Evolutionary conservation across 1,140 invertebrate genomes (phyloP).

Genomic region (Leptestheria dahalacensis): DNA sequence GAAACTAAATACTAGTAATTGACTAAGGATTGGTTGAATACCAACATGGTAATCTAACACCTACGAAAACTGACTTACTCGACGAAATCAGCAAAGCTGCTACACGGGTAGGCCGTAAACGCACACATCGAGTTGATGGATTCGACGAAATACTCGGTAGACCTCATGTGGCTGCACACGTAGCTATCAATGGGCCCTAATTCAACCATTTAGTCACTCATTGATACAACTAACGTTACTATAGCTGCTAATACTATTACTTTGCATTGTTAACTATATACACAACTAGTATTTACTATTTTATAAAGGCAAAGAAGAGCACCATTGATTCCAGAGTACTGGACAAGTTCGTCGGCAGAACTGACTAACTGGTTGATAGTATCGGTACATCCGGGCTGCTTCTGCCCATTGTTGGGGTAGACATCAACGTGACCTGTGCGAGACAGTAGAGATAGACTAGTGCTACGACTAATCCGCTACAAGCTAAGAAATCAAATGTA

Average conservation of each 20-base stretch:
- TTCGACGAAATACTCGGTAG: slow-evolving; percentile 16
- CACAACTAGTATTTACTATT: too few relatives aligned
- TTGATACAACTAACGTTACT: too few relatives aligned
- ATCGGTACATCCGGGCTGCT: slow-evolving; percentile 50
- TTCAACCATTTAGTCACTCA: too few relatives aligned
- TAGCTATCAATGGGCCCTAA: slow-evolving; percentile 14
- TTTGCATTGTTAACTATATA: too few relatives aligned
- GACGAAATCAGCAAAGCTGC: not conserved
- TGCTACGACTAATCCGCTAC: not conserved
- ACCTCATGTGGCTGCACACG: slow-evolving; percentile 13
- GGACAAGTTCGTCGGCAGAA: slow-evolving; percentile 4
- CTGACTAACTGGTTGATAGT: slow-evolving; percentile 4
- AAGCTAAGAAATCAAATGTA: too few relatives aligned
- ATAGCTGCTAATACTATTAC: too few relatives aligned
- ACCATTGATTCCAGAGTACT: not conserved
- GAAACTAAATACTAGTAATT: too few relatives aligned
- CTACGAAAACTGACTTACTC: too few relatives aligned
- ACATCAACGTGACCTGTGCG: slow-evolving; percentile 46
- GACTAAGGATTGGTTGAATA: too few relatives aligned
- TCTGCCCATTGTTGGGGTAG: slow-evolving; percentile 52
- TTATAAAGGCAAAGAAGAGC: not conserved
- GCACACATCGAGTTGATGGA: slow-evolving; percentile 12
- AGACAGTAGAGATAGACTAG: not conserved
- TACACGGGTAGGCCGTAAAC: slow-evolving; percentile 8
- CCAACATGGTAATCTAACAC: too few relatives aligned